Evolutionary conservation across 2,113 vertebrate genomes (phyloP).

Genomic region (Pterocles orientalis): DNA sequence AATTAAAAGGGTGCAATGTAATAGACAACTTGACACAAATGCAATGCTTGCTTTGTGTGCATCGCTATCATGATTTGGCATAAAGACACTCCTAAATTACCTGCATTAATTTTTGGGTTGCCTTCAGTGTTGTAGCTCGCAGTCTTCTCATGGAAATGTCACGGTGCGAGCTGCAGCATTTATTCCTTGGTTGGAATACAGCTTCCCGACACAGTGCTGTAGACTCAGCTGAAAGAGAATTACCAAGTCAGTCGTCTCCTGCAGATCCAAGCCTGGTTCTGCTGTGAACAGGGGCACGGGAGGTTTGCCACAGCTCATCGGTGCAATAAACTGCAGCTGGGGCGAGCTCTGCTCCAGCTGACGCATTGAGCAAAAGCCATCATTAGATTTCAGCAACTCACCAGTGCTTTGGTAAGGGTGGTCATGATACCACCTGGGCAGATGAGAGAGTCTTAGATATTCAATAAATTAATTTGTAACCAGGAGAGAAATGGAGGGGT

Average conservation of each 20-base stretch:
- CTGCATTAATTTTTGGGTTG: slow-evolving; percentile 5
- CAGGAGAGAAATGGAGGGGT: not conserved
- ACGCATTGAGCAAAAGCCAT: not conserved
- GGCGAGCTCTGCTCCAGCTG: not conserved
- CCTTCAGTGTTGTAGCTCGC: not conserved
- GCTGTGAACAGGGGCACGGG: not conserved
- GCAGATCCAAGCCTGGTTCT: not conserved
- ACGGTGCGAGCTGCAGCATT: not conserved
- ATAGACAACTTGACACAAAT: slow-evolving; percentile 29
- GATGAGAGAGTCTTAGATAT: not conserved
- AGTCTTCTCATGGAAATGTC: not conserved
- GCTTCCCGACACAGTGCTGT: not conserved
- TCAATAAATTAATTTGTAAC: not conserved
- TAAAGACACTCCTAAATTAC: slow-evolving; percentile 39
- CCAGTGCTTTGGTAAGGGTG: not conserved
- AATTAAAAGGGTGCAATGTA: slow-evolving; percentile 55
- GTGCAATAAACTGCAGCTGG: not conserved
- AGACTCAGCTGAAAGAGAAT: not conserved
- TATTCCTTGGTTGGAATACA: not conserved
- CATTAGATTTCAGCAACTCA: not conserved
- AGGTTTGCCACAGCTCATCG: not conserved
- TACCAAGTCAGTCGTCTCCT: not conserved
- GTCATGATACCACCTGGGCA: not conserved
- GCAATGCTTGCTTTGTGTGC: not conserved
- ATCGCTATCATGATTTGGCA: slow-evolving; percentile 6